A percentile compares a stretch with the other conserved stretches of the same genome.
phyloP scores from a whole-genome alignment of 1,140 invertebrate genomes.

The Bombyx mandarina region DNA sequence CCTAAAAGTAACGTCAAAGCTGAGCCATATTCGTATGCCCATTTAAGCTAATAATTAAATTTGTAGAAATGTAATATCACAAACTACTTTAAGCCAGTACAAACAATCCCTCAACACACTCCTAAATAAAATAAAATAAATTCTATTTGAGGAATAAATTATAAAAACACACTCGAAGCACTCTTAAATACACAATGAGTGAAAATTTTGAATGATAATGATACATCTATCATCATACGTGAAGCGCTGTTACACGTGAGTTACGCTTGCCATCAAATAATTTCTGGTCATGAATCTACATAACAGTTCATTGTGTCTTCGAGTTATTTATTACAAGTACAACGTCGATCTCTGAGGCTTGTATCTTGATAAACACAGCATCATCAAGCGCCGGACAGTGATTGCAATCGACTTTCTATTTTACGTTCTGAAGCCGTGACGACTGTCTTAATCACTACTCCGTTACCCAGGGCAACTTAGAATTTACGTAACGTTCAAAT shows the following conservation, averaged over 20 bases:
- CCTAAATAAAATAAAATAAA: too few species aligned
- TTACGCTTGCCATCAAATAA: slow-evolving; percentile 14
- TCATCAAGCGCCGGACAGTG: slow-evolving; percentile 15
- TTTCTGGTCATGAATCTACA: slow-evolving; percentile 17
- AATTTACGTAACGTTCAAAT: too few species aligned
- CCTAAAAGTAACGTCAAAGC: too few species aligned
- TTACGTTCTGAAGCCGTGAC: slow-evolving; percentile 33
- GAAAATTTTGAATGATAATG: slow-evolving; percentile 2
- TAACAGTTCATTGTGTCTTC: slow-evolving; percentile 23
- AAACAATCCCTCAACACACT: too few species aligned
- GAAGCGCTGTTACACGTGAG: slow-evolving; percentile 6
- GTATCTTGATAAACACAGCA: slow-evolving; percentile 10
- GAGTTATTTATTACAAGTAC: slow-evolving; percentile 7
- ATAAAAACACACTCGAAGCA: background rate
- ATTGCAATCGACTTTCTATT: slow-evolving; percentile 39
- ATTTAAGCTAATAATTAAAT: too few species aligned
- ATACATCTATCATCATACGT: slow-evolving; percentile 12
- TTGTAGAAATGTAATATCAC: too few species aligned
- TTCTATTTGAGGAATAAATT: too few species aligned
- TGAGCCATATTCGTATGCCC: too few species aligned
- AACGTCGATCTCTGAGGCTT: slow-evolving; percentile 1
- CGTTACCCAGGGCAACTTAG: too few species aligned
- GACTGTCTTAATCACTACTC: slow-evolving; percentile 6
- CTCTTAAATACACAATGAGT: background rate
- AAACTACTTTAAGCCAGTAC: too few species aligned